Percentiles rank a stretch among this genome's conserved stretches.
These are phyloP conservation scores for Colletes gigas DNA, from an alignment of 1,140 invertebrate species.

Conservation along the genomic window DNA sequence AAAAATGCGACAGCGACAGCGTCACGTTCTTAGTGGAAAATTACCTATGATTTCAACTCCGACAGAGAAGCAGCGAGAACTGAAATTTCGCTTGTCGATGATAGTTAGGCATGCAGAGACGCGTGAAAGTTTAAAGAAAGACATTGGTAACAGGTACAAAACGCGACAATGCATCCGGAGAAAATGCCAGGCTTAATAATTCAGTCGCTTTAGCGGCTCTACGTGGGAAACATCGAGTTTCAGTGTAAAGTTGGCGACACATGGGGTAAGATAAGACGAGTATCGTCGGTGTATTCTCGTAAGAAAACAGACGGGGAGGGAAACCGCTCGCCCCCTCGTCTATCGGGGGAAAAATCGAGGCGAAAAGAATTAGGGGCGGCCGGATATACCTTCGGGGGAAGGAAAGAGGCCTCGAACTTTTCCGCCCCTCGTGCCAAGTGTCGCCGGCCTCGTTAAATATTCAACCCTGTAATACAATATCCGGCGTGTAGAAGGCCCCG, in stretches of 20 bases:
- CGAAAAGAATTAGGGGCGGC: conserved; percentile 64
- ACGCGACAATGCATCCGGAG: conserved; percentile 39
- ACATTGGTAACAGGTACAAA: conserved; percentile 45
- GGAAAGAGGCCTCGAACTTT: conserved; percentile 62
- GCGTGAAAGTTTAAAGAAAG: conserved; percentile 20
- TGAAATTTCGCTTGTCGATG: neutral
- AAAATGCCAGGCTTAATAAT: conserved; percentile 51
- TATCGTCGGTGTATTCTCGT: conserved; percentile 47
- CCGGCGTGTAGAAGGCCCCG: conserved; percentile 63
- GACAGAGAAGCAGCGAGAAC: neutral
- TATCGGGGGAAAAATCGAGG: conserved; percentile 67
- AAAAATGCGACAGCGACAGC: too few relatives aligned
- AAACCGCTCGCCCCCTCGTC: conserved; percentile 24
- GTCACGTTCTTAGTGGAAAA: too few relatives aligned
- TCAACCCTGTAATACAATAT: conserved; percentile 80
- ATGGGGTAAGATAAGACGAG: conserved; percentile 49
- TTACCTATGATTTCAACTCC: too few relatives aligned
- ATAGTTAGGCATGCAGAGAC: neutral
- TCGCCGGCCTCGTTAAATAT: conserved; percentile 79
- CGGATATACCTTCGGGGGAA: conserved; percentile 51
- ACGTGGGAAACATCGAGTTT: conserved; percentile 6
- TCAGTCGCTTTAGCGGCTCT: conserved; percentile 22
- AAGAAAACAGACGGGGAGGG: neutral
- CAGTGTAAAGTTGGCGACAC: conserved; percentile 53
- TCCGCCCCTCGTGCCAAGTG: conserved; percentile 69